These are phyloP conservation scores for Sicus ferrugineus DNA, from an alignment of 2,888 invertebrate genomes.

Conservation along the genomic window DNA sequence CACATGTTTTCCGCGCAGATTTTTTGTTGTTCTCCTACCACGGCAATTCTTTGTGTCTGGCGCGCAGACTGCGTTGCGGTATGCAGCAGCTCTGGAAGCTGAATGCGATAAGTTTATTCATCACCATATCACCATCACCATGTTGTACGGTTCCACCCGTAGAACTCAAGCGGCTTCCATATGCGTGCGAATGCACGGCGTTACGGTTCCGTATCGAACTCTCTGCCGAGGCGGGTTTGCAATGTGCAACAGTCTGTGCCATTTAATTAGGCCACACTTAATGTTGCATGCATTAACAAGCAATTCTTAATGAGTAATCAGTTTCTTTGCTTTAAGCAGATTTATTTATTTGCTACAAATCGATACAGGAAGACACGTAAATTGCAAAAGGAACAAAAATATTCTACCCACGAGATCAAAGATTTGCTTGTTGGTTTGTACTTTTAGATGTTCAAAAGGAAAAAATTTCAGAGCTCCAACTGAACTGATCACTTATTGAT, in stretches of 20 bases:
- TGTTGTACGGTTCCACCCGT: not conserved
- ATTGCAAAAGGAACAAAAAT: too few relatives aligned
- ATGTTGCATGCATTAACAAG: slow-evolving; percentile 20
- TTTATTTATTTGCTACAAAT: too few relatives aligned
- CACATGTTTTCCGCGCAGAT: too few relatives aligned
- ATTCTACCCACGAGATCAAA: too few relatives aligned
- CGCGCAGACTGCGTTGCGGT: slow-evolving; percentile 6
- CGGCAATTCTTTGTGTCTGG: not conserved
- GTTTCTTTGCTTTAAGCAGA: slow-evolving; percentile 3
- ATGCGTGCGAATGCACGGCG: slow-evolving; percentile 12
- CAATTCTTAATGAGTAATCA: slow-evolving; percentile 3
- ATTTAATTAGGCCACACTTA: slow-evolving; percentile 22
- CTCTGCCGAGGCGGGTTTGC: too few relatives aligned
- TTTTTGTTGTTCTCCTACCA: not conserved
- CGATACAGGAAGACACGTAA: too few relatives aligned
- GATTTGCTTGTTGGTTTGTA: too few relatives aligned
- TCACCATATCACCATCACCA: slow-evolving; percentile 11
- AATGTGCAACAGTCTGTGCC: slow-evolving; percentile 21
- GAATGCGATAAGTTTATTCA: not conserved
- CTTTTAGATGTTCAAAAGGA: too few relatives aligned
- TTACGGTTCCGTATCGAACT: not conserved
- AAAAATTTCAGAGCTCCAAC: too few relatives aligned
- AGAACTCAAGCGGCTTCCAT: not conserved
- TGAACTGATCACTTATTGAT: too few relatives aligned
- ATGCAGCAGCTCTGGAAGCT: not conserved